phyloP scores from a whole-genome alignment of 2,888 invertebrate species.

The Cepaea hortensis region DNA sequence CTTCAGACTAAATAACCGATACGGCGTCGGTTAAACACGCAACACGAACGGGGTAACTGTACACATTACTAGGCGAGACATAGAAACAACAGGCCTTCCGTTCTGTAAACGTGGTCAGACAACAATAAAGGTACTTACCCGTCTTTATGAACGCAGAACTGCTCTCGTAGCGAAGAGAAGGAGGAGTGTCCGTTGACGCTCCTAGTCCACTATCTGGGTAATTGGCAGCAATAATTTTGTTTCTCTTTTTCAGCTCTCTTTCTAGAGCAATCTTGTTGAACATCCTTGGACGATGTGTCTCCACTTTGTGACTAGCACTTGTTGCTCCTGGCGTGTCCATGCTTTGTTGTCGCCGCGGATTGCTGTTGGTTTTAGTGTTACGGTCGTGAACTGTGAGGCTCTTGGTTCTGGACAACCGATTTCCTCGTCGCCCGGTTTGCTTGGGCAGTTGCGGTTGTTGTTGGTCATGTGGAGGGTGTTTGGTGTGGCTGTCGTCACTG shows the following conservation, averaged over 20 bases:
- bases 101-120: neutral
- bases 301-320: conserved; percentile 43
- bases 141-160: conserved; percentile 55
- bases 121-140: conserved; percentile 32
- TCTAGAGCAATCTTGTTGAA: conserved; percentile 60
- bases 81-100: neutral
- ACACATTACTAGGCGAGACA: too few species aligned
- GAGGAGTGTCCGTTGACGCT: conserved; percentile 62
- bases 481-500: conserved; percentile 29
- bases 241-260: conserved; percentile 63
- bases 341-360: conserved; percentile 43
- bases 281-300: conserved; percentile 53
- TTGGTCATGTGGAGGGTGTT: neutral
- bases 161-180: conserved; percentile 64
- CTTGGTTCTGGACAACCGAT: conserved; percentile 55
- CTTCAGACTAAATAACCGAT: too few species aligned
- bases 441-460: neutral
- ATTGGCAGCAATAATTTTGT: conserved; percentile 64
- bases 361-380: conserved; percentile 34
- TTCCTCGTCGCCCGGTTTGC: conserved; percentile 33
- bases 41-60: too few species aligned
- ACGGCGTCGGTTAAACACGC: too few species aligned
- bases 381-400: conserved; percentile 59
- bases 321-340: conserved; percentile 27
- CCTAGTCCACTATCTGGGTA: conserved; percentile 74